Evolutionary conservation across 1,140 invertebrate genomes (phyloP), one percentile per base, ranked within the genome.

Genomic region (Hirudo medicinalis): DNA sequence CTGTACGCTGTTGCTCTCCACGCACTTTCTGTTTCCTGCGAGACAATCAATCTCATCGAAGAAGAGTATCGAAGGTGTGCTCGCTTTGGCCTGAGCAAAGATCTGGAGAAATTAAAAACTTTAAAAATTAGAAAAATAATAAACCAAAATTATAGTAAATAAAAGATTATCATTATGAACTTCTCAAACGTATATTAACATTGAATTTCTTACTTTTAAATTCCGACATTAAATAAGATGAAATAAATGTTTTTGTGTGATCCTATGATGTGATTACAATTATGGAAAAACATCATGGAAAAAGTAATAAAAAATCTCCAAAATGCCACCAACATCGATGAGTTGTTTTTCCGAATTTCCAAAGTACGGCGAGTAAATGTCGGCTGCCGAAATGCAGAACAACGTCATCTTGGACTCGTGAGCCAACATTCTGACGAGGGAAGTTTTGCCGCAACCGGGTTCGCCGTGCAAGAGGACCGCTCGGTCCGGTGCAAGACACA

Each of bases 371-470:
- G 57, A 63, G 13, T 63, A 63, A 32, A 63, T 22, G 11, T 63
- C 22, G 3, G 57, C 57, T 22, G 57, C 22, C 29, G 57, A 63
- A 13, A 63, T 11, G 22, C 22, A 63, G 57, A 63, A 63, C 22
- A 63, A 22, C 9, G 22, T 63, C 57, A 63, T 63, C 20, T 63
- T 63, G 2, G 57, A 22, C 57, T 25, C 11, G 57, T 32, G 22
- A 25, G 57, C 57, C 22, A 63, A 22, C 57, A 22, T 22, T 15
- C 57, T 63, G 11, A 63, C 57, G 22, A 63, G 29, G 8, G 57
- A 63, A 25, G 57, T 63, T 32, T 63, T 63, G 13, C 57, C 57
- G 29, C 57, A 63, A n/a, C 57, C 57, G 3, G 57, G 57, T 63
- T 22, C 22, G 1, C 57, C 57, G 29, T 63, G 13, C 57, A 63